A percentile compares a stretch with the other conserved stretches of the same genome.
phyloP scores from a whole-genome alignment of 2,888 invertebrate genomes.

The Trachelus troglodyta region DNA sequence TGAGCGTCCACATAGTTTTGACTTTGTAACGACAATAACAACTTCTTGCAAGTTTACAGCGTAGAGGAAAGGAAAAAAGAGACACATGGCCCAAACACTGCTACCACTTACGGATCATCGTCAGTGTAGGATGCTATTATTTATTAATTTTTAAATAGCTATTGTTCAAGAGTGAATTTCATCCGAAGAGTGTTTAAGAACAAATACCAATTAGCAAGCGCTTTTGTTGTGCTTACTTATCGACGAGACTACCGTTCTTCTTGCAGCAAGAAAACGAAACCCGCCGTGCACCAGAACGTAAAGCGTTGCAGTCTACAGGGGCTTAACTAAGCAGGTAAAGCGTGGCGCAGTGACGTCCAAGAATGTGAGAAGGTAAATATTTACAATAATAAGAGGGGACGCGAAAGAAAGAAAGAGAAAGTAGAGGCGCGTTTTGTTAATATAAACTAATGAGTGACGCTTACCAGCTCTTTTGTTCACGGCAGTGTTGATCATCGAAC shows the following conservation, averaged over 20 bases:
- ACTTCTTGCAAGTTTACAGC: not conserved
- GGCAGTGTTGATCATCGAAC: conserved; percentile 73
- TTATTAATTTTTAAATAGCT: not conserved
- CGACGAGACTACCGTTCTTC: not conserved
- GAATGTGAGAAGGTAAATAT: not conserved
- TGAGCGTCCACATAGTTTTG: not conserved
- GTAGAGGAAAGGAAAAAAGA: not conserved
- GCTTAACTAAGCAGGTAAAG: not conserved
- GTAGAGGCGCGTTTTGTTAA: not conserved
- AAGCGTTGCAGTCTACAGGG: not conserved
- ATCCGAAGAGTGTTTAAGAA: not conserved
- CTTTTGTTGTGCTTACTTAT: not conserved
- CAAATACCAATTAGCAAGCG: not conserved
- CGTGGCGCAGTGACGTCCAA: not conserved
- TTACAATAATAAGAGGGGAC: not conserved
- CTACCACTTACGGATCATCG: not conserved
- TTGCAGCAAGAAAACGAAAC: not conserved
- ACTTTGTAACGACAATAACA: not conserved
- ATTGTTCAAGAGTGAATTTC: not conserved
- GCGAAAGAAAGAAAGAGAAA: not conserved
- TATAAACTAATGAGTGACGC: conserved; percentile 28
- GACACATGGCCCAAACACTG: not conserved
- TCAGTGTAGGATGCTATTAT: not conserved
- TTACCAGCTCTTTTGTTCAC: conserved; percentile 68
- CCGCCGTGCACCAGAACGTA: not conserved